A percentile compares a stretch with the other conserved stretches of the same genome.
phyloP scores from a whole-genome alignment of 2,113 vertebrate genomes.

The Macroglossus sobrinus region DNA sequence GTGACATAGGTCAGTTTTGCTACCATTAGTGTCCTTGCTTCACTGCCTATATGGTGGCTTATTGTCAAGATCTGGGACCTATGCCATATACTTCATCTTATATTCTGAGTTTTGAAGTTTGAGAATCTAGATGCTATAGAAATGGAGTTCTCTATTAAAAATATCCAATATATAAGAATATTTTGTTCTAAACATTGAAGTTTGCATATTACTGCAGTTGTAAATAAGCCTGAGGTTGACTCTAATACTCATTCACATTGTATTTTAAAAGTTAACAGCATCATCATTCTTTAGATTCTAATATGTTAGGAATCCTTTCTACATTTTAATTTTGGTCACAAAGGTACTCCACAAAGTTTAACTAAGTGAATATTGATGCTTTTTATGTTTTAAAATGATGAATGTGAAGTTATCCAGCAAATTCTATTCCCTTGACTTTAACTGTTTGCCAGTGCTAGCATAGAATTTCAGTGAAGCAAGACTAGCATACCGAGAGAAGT shows the following conservation, averaged over 20 bases:
- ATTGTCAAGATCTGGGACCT: background rate
- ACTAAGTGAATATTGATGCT: background rate
- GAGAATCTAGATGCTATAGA: background rate
- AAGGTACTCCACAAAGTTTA: background rate
- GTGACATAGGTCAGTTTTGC: background rate
- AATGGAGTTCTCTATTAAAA: background rate
- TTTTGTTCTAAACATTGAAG: background rate
- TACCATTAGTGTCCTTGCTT: background rate
- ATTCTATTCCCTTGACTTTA: background rate
- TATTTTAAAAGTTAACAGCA: background rate
- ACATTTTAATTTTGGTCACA: background rate
- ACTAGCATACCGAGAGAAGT: background rate
- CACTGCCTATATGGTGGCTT: background rate
- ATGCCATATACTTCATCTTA: background rate
- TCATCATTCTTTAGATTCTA: background rate
- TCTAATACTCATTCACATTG: background rate
- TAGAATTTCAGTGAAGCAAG: background rate
- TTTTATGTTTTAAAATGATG: background rate
- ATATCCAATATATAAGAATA: background rate
- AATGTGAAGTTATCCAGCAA: background rate
- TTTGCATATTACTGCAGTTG: background rate
- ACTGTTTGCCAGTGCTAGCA: background rate
- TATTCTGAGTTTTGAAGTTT: background rate
- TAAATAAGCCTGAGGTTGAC: background rate
- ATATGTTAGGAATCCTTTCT: background rate